Evolutionary conservation across 2,113 vertebrate species (phyloP).

Genomic region (Malurus alboscapulatus): DNA sequence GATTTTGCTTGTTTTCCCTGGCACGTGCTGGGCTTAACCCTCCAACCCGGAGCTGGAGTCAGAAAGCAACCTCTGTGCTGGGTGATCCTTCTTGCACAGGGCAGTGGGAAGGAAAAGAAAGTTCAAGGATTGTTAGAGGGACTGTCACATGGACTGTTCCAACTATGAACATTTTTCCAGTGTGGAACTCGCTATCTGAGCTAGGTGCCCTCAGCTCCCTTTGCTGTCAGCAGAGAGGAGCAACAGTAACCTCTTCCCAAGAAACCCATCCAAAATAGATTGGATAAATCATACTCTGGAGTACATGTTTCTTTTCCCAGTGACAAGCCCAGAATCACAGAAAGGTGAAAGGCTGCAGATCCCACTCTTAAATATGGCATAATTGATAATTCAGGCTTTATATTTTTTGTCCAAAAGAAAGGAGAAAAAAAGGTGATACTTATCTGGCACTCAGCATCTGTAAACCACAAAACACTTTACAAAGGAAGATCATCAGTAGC

Average conservation of each 20-base stretch:
- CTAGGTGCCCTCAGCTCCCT: background rate
- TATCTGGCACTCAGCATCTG: background rate
- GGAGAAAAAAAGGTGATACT: background rate
- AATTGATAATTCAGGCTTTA: background rate
- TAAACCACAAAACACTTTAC: background rate
- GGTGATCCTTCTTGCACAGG: background rate
- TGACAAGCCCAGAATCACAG: background rate
- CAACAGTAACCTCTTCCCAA: background rate
- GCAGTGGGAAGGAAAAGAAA: background rate
- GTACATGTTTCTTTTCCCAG: background rate
- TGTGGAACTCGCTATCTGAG: background rate
- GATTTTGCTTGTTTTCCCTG: slow-evolving; percentile 26
- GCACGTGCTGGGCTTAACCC: background rate
- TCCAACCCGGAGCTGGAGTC: background rate
- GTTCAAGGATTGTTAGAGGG: background rate
- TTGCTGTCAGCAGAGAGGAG: background rate
- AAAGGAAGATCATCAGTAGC: background rate
- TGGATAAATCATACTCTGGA: background rate
- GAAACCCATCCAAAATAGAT: background rate
- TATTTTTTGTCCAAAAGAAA: background rate
- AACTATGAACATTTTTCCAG: background rate
- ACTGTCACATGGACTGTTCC: background rate
- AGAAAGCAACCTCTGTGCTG: background rate
- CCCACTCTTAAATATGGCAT: background rate
- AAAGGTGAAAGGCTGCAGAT: background rate